A percentile compares a stretch with the other conserved stretches of the same genome.
These are phyloP conservation scores for Nanger granti DNA, from an alignment of 2,113 vertebrate genomes.

Conservation along the genomic window DNA sequence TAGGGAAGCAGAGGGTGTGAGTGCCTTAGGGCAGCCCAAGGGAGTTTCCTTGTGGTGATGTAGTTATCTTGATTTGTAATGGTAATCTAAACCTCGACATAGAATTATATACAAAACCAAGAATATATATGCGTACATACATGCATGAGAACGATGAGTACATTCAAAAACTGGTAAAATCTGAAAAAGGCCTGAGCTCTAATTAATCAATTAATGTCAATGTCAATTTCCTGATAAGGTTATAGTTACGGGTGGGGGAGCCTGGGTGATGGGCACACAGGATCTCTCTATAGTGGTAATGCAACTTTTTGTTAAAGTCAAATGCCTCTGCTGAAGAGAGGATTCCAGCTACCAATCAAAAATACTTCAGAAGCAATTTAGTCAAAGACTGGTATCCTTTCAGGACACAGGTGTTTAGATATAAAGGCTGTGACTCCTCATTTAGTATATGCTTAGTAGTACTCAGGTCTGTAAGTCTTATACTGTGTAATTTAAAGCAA, in stretches of 20 bases:
- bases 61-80: neutral
- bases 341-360: slow-evolving; percentile 24
- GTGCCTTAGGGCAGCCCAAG: accelerated
- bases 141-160: neutral
- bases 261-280: neutral
- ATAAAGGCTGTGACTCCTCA: neutral
- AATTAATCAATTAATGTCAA: too few relatives aligned
- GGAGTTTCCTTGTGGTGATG: neutral
- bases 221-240: neutral
- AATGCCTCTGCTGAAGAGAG: neutral
- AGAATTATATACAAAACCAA: neutral
- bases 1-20: too few relatives aligned
- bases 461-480: neutral
- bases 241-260: neutral
- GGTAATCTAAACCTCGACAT: neutral
- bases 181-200: neutral
- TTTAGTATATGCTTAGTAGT: too few relatives aligned
- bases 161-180: neutral
- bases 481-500: neutral
- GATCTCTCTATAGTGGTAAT: neutral
- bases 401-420: neutral
- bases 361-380: neutral
- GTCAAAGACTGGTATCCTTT: neutral
- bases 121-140: neutral
- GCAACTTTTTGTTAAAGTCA: neutral